phyloP scores from a whole-genome alignment of 2,888 invertebrate species.

The Girardia tigrina region DNA sequence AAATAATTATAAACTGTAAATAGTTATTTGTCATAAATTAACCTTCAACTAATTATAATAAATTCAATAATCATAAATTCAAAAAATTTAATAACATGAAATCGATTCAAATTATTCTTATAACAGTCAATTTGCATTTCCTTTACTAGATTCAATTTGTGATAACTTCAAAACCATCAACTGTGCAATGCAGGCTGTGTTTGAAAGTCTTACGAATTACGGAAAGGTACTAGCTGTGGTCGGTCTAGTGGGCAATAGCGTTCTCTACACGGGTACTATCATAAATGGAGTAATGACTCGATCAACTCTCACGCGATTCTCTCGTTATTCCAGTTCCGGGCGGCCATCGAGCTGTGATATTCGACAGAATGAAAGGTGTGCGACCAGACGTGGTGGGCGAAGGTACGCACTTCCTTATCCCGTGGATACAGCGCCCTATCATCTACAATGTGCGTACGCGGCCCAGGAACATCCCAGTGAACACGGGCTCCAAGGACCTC shows the following conservation, averaged over 20 bases:
- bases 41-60: no score
- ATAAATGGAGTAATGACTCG: no score
- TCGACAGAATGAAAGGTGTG: slow-evolving; percentile 88
- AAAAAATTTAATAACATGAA: no score
- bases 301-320: no score
- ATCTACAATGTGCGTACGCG: slow-evolving; percentile 89
- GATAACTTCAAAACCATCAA: background rate
- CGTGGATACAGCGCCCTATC: slow-evolving; percentile 96
- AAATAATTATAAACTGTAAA: no score
- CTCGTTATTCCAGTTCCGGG: slow-evolving; percentile 76
- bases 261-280: background rate
- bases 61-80: no score
- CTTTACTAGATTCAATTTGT: background rate
- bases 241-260: background rate
- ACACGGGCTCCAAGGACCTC: slow-evolving; percentile 97
- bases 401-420: slow-evolving; percentile 94
- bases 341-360: slow-evolving; percentile 95
- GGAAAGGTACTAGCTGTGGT: background rate
- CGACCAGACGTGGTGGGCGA: slow-evolving; percentile 81
- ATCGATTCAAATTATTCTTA: no score
- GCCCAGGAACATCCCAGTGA: slow-evolving; percentile 84
- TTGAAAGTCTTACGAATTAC: background rate
- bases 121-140: no score
- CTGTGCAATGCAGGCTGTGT: background rate
- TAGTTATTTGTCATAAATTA: no score